Evolutionary conservation across 2,888 invertebrate genomes (phyloP).

Genomic region (Onthophagus sagittarius): DNA sequence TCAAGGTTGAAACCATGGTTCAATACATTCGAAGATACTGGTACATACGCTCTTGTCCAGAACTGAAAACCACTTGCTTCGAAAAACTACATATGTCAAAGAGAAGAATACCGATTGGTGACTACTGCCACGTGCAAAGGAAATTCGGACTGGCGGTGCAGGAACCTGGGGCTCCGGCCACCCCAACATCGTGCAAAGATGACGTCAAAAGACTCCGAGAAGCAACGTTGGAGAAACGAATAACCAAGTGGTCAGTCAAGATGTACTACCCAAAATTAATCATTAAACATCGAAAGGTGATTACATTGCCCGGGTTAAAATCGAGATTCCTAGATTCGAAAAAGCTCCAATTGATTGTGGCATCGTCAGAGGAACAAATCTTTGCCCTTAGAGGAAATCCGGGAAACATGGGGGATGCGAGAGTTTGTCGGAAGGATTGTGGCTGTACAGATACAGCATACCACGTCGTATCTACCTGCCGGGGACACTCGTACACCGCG

Average conservation of each 20-base stretch:
- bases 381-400: slow-evolving; percentile 21
- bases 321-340: neutral
- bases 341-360: slow-evolving; percentile 23
- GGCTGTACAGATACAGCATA: slow-evolving; percentile 25
- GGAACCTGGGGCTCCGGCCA: too few species aligned
- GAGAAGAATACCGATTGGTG: slow-evolving; percentile 12
- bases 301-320: slow-evolving; percentile 24
- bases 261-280: slow-evolving; percentile 27
- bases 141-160: neutral
- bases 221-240: neutral
- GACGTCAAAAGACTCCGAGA: too few species aligned
- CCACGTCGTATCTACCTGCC: slow-evolving; percentile 28
- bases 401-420: neutral
- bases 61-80: neutral
- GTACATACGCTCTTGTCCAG: slow-evolving; percentile 5
- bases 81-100: neutral
- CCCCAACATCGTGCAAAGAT: too few species aligned
- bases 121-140: slow-evolving; percentile 5
- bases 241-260: slow-evolving; percentile 20
- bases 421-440: slow-evolving; percentile 24
- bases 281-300: slow-evolving; percentile 3
- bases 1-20: neutral
- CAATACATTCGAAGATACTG: slow-evolving; percentile 3
- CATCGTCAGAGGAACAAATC: slow-evolving; percentile 29
- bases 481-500: slow-evolving; percentile 22